Conservation (phyloP, 1,140 invertebrate species). For the Drosophila micromelanica region DNA sequence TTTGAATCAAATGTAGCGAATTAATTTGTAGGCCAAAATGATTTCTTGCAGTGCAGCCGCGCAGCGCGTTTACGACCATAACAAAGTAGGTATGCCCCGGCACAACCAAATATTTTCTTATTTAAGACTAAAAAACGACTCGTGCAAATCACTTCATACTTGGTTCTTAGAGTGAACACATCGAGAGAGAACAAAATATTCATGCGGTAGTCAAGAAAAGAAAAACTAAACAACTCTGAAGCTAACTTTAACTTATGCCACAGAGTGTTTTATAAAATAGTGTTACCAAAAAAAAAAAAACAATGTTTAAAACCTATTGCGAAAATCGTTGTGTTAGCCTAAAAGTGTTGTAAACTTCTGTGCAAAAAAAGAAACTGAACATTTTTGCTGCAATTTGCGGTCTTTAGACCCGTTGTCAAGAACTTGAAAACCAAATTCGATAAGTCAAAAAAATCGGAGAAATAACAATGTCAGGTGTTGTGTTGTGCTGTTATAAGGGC, state of each 20-base stretch:
- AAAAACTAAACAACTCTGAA: slow-evolving; percentile 14
- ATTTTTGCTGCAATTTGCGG: background rate
- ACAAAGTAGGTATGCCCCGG: slow-evolving; percentile 79
- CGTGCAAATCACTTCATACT: slow-evolving; percentile 84
- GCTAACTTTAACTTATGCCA: background rate
- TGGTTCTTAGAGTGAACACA: slow-evolving; percentile 84
- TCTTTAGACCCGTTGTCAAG: background rate
- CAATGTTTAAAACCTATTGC: slow-evolving; percentile 8
- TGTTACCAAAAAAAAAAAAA: slow-evolving; percentile 15
- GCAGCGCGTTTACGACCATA: slow-evolving; percentile 81
- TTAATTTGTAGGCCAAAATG: too few relatives aligned
- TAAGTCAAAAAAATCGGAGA: background rate
- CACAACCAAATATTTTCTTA: slow-evolving; percentile 84
- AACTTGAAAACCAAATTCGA: slow-evolving; percentile 2
- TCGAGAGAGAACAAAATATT: slow-evolving; percentile 58
- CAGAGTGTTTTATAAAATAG: slow-evolving; percentile 1
- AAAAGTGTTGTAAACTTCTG: slow-evolving; percentile 5
- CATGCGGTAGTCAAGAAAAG: slow-evolving; percentile 3
- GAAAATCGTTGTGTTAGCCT: background rate
- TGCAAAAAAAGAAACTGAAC: background rate
- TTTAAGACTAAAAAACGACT: slow-evolving; percentile 84
- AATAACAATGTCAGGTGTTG: slow-evolving; percentile 41
- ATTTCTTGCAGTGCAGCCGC: slow-evolving; percentile 66
- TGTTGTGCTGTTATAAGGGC: slow-evolving; percentile 35
- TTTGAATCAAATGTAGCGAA: too few relatives aligned